These are phyloP conservation scores for Phaetusa simplex DNA, from an alignment of 2,113 vertebrate species.

Conservation along the genomic window DNA sequence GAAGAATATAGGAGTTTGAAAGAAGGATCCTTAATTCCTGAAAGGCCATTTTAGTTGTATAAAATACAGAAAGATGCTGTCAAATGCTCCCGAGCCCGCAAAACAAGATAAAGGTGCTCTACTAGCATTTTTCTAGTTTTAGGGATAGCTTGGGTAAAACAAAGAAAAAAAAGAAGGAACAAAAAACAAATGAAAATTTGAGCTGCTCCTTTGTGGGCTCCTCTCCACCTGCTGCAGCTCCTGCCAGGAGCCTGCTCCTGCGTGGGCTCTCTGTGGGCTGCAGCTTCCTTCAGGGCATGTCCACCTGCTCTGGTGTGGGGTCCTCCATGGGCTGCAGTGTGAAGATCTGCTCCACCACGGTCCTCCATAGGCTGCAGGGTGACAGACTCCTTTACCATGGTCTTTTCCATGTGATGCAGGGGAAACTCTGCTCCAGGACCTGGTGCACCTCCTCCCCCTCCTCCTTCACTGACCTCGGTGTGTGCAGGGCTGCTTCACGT, in stretches of 20 bases:
- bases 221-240: fast-evolving
- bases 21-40: not conserved
- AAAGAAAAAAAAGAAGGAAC: not conserved
- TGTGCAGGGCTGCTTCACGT: not conserved
- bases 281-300: not conserved
- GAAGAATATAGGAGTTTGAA: not conserved
- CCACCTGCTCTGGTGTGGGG: not conserved
- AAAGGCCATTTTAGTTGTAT: not conserved
- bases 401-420: not conserved
- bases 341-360: not conserved
- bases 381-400: too few relatives aligned
- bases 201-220: not conserved
- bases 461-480: not conserved
- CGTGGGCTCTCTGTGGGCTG: fast-evolving
- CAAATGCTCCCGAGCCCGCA: not conserved
- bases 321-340: not conserved
- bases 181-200: not conserved
- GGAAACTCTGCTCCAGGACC: fast-evolving
- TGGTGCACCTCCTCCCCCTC: fast-evolving
- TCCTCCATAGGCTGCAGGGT: not conserved
- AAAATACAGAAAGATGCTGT: not conserved
- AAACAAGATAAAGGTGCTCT: not conserved
- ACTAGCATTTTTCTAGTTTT: not conserved
- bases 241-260: not conserved
- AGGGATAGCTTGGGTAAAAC: not conserved